Base-by-base conservation (phyloP, 1,140 invertebrate species). In the Andricus grossulariae region DNA sequence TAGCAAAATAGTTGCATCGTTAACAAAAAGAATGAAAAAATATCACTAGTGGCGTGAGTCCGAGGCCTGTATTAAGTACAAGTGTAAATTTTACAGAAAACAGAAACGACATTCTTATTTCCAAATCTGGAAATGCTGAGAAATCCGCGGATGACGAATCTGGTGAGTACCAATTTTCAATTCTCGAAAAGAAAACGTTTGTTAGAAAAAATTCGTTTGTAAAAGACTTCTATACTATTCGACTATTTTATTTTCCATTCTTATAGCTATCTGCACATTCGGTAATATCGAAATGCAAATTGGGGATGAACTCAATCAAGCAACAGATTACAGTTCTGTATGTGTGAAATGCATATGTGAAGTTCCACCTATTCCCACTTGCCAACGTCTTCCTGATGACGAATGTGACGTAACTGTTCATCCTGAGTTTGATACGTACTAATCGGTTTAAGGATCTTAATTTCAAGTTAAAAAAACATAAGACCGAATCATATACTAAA, bases 351-450 rank as follows among this genome's bases (percentile, higher is more conserved):
- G n/a, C n/a, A n/a, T n/a, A n/a, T n/a, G n/a, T n/a, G n/a, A n/a
- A n/a, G n/a, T n/a, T n/a, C n/a, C 84, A 86, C 0, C 88, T 89
- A 39, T 75, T 0, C 79, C 76, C 0, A 88, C 85, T 21, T 87
- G 88, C 66, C 72, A 80, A 57, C 76, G 55, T 51, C 72, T 88
- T n/a, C 51, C 82, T 3, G 50, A 79, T 15, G 55, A 80, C 5
- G 54, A 55, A 21, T 55, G 54, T 21, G 54, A 55, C 18, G 18
- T 55, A 5, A 55, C n/a, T 19, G n/a, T 10, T 18, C 54, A 55
- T 55, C 54, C 54, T 19, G 21, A 55, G 18, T 55, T 55, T 55
- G 16, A 55, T 0, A 19, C 18, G 12, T 6, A 55, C 2, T 54
- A 18, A 19, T 50, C 51, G 19, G 45, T 50, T 51, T n/a, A n/a